Percentiles rank a stretch among this genome's conserved stretches.
Conservation (phyloP, 2,797 vertebrate genomes). For the Diceros bicornis region DNA sequence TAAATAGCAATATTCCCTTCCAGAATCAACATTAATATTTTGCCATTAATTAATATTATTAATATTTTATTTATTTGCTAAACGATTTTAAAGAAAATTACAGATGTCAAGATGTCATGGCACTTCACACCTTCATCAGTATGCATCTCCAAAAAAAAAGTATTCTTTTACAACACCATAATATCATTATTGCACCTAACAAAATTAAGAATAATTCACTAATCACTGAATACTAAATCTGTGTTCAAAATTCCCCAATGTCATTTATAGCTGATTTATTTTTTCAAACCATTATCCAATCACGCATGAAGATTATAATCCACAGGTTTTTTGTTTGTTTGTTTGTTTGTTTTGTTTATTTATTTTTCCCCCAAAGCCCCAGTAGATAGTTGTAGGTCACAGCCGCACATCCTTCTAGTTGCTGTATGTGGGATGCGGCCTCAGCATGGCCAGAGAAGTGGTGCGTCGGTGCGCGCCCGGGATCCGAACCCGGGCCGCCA, state of each 20-base stretch:
- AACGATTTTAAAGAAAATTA: background rate
- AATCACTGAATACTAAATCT: background rate
- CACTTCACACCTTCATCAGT: background rate
- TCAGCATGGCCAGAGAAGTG: too few species aligned
- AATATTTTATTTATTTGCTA: background rate
- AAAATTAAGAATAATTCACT: background rate
- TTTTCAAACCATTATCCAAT: background rate
- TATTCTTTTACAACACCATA: background rate
- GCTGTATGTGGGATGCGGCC: too few species aligned
- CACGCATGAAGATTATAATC: background rate
- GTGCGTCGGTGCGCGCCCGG: too few species aligned
- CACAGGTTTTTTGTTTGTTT: background rate
- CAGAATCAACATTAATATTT: background rate
- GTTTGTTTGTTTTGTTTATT: too few species aligned
- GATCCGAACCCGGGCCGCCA: too few species aligned
- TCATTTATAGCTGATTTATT: background rate
- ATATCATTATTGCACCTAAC: background rate
- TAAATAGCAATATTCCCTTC: background rate
- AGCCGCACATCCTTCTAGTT: too few species aligned
- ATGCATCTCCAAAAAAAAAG: background rate
- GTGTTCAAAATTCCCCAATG: background rate
- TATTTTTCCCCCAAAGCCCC: too few species aligned
- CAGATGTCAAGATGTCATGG: background rate
- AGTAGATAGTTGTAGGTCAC: too few species aligned
- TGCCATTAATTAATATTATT: background rate